Conservation (phyloP, 2,797 vertebrate species). For the Malacoraja senta region DNA sequence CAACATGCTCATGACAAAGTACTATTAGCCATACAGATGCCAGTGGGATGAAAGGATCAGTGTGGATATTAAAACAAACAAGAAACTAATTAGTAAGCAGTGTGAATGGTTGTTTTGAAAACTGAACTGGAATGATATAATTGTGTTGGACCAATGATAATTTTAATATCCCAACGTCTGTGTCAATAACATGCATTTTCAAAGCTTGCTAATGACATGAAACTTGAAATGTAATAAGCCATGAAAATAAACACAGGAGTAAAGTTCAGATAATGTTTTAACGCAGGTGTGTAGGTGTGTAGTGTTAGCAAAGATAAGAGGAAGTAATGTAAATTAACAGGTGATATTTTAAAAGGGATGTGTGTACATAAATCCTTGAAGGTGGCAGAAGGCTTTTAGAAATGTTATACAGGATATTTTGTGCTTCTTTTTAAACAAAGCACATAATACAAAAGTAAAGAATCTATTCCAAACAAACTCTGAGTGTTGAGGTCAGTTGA, state of each 20-base stretch:
- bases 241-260: neutral
- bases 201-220: neutral
- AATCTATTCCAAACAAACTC: no score
- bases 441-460: no score
- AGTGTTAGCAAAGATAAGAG: neutral
- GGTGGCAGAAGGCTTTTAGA: no score
- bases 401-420: no score
- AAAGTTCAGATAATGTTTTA: neutral
- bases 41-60: neutral
- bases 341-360: no score
- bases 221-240: neutral
- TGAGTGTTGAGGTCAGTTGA: no score
- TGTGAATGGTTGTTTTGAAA: neutral
- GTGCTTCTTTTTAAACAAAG: no score
- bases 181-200: neutral
- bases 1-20: neutral
- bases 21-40: neutral
- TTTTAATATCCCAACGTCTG: no score
- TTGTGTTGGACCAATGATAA: no score
- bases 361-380: no score
- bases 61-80: neutral
- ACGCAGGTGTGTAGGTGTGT: neutral
- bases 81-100: neutral
- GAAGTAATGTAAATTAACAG: neutral
- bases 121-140: neutral